A percentile compares a stretch with the other conserved stretches of the same genome.
These are phyloP conservation scores for Pygmarrhopalites habei DNA, from an alignment of 1,140 invertebrate genomes.

Conservation along the genomic window DNA sequence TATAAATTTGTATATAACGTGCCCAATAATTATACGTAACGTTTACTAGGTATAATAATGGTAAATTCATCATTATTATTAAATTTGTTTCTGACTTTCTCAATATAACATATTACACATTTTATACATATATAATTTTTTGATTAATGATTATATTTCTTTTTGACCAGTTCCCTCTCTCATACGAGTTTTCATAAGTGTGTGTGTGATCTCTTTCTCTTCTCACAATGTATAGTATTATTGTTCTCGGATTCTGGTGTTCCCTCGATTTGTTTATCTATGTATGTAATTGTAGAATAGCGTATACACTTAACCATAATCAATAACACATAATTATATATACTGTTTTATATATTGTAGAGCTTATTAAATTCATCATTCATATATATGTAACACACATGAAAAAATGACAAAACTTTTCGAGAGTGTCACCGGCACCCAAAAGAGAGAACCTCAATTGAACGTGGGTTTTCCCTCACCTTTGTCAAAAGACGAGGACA, in stretches of 20 bases:
- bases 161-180: neutral
- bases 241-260: neutral
- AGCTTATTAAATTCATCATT: constrained; percentile 9
- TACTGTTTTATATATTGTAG: neutral
- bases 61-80: too few relatives aligned
- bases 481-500: neutral
- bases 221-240: neutral
- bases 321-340: too few relatives aligned
- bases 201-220: neutral
- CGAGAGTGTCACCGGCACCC: neutral
- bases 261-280: neutral
- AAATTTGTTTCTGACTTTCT: too few relatives aligned
- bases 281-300: neutral
- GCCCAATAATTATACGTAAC: too few relatives aligned
- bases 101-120: too few relatives aligned
- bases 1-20: too few relatives aligned
- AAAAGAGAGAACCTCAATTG: neutral
- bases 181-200: neutral
- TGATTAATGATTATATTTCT: neutral
- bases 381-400: constrained; percentile 2
- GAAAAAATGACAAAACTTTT: constrained; percentile 1
- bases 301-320: constrained; percentile 1
- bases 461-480: neutral
- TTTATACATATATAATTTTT: too few relatives aligned
- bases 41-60: too few relatives aligned